These are phyloP conservation scores for Malthinus seriepunctatus DNA, from an alignment of 2,888 invertebrate genomes.

Conservation along the genomic window DNA sequence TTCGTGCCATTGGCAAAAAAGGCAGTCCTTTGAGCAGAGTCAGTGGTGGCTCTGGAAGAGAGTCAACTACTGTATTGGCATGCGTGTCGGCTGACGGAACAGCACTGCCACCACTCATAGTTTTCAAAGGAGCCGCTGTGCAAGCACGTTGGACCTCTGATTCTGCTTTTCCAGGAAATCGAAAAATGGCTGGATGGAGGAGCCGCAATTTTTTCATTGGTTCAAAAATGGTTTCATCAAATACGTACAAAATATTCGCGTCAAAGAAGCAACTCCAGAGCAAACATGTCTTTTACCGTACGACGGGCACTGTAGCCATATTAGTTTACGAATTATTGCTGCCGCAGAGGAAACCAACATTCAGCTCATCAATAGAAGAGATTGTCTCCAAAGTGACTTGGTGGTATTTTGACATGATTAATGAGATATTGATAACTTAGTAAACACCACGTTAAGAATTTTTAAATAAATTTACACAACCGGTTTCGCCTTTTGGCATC, in stretches of 20 bases:
- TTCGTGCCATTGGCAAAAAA: slow-evolving; percentile 32
- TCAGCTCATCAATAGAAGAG: too few relatives aligned
- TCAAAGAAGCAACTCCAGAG: not conserved
- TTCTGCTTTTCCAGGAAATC: slow-evolving; percentile 28
- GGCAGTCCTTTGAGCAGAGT: too few relatives aligned
- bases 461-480: too few relatives aligned
- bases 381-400: too few relatives aligned
- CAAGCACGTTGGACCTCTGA: slow-evolving; percentile 26
- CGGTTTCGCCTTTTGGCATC: too few relatives aligned
- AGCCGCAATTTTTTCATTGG: slow-evolving; percentile 23
- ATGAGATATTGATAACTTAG: too few relatives aligned
- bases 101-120: slow-evolving; percentile 34
- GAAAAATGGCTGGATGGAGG: slow-evolving; percentile 36
- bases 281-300: not conserved
- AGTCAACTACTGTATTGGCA: too few relatives aligned
- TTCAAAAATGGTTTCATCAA: slow-evolving; percentile 12
- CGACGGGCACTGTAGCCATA: slow-evolving; percentile 1
- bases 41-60: too few relatives aligned
- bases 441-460: too few relatives aligned
- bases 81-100: too few relatives aligned
- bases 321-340: not conserved
- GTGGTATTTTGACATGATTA: too few relatives aligned
- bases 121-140: slow-evolving; percentile 34
- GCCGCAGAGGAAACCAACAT: not conserved
- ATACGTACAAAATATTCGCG: not conserved